These are phyloP conservation scores for Zosterops japonicus DNA, from an alignment of 2,113 vertebrate species.

Conservation along the genomic window DNA sequence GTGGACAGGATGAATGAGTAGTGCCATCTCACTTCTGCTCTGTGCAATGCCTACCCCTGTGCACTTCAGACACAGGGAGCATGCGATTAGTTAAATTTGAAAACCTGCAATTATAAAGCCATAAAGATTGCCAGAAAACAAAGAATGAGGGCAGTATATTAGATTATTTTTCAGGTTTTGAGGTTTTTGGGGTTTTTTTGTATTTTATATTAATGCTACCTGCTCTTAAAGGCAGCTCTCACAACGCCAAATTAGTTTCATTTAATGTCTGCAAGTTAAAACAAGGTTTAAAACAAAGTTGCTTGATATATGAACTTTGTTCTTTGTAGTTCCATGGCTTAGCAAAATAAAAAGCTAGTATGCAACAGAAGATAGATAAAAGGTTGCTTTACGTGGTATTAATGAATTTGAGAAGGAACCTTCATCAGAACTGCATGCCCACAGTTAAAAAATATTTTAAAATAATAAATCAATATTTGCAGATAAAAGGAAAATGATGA, in stretches of 20 bases:
- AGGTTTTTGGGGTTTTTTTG: background rate
- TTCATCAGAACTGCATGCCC: background rate
- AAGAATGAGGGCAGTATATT: background rate
- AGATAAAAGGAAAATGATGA: background rate
- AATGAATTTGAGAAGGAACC: background rate
- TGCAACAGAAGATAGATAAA: background rate
- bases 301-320: background rate
- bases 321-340: background rate
- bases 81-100: background rate
- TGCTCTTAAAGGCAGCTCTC: background rate
- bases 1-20: background rate
- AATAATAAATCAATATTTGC: background rate
- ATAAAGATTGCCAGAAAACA: background rate
- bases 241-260: background rate
- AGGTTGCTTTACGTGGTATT: background rate
- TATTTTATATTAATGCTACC: background rate
- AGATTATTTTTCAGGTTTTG: background rate
- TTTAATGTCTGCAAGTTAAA: background rate
- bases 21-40: background rate
- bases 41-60: rapidly evolving
- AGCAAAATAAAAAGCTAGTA: background rate
- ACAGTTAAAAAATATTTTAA: background rate
- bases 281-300: background rate
- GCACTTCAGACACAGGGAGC: background rate
- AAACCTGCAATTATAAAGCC: background rate